These are phyloP conservation scores for rat (Rattus norvegicus) DNA, from an alignment of 2,113 vertebrate genomes.

Conservation along the genomic window DNA sequence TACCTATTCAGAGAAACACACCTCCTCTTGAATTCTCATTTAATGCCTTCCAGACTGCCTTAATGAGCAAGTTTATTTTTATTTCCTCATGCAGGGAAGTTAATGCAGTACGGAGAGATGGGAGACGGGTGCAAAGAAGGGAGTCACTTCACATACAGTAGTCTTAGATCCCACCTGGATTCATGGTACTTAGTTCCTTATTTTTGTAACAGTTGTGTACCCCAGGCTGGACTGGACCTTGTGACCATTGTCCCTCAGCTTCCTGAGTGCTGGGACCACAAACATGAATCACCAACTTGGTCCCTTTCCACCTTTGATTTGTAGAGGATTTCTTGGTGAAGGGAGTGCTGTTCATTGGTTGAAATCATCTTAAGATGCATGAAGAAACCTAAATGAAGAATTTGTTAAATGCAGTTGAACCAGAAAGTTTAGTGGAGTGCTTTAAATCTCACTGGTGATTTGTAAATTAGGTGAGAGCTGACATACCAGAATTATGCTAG, in stretches of 20 bases:
- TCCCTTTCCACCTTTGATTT: background rate
- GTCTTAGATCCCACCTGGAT: background rate
- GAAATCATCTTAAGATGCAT: slow-evolving; percentile 9
- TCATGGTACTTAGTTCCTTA: background rate
- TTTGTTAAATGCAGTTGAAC: background rate
- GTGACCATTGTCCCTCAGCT: background rate
- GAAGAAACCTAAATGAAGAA: slow-evolving; percentile 42
- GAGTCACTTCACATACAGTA: background rate
- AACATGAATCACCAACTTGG: background rate
- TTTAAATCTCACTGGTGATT: slow-evolving; percentile 31
- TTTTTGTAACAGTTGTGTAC: background rate
- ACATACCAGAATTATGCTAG: slow-evolving; percentile 18
- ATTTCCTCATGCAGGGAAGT: background rate
- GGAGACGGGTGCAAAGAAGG: background rate
- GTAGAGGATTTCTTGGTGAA: slow-evolving; percentile 4
- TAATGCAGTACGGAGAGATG: background rate
- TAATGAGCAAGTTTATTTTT: background rate
- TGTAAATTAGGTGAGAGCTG: background rate
- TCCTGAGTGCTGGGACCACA: background rate
- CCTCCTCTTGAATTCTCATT: background rate
- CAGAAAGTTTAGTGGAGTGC: slow-evolving; percentile 41
- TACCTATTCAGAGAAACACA: background rate
- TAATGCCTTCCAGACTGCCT: background rate
- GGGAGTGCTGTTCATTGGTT: background rate
- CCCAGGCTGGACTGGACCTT: background rate